Percentiles rank a stretch among this genome's conserved stretches.
Conservation (phyloP, 2,888 invertebrate genomes). For the Glaucopsyche alexis region DNA sequence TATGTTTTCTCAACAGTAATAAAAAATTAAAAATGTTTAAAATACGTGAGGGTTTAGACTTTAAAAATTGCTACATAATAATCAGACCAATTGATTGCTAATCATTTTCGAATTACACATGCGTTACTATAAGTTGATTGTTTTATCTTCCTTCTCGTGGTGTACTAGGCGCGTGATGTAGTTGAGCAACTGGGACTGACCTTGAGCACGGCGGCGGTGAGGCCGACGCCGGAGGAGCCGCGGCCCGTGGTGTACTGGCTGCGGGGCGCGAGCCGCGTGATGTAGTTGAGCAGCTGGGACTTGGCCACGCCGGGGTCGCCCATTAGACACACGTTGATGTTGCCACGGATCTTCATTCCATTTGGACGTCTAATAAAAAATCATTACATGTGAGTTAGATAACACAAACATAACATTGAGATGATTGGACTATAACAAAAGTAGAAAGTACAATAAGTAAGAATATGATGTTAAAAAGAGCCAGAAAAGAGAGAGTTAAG, state of each 20-base stretch:
- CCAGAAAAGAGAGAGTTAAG: too few species aligned
- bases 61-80: too few species aligned
- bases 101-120: too few species aligned
- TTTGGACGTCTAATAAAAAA: constrained; percentile 82
- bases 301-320: constrained; percentile 99
- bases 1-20: too few species aligned
- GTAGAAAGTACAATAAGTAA: too few species aligned
- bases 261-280: constrained; percentile 94
- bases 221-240: constrained; percentile 98
- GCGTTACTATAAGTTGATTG: too few species aligned
- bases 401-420: not conserved
- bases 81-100: too few species aligned
- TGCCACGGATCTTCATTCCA: constrained; percentile 98
- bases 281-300: constrained; percentile 96
- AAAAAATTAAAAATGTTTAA: too few species aligned
- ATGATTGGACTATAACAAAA: not conserved
- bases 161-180: constrained; percentile 83
- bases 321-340: constrained; percentile 99
- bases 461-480: too few species aligned
- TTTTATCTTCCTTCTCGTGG: constrained; percentile 50
- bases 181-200: constrained; percentile 41
- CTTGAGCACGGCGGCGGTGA: constrained; percentile 98
- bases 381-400: not conserved
- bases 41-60: too few species aligned
- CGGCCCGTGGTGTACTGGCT: constrained; percentile 98